Conservation (phyloP, 2,797 vertebrate genomes). For the Tangara arthus region DNA sequence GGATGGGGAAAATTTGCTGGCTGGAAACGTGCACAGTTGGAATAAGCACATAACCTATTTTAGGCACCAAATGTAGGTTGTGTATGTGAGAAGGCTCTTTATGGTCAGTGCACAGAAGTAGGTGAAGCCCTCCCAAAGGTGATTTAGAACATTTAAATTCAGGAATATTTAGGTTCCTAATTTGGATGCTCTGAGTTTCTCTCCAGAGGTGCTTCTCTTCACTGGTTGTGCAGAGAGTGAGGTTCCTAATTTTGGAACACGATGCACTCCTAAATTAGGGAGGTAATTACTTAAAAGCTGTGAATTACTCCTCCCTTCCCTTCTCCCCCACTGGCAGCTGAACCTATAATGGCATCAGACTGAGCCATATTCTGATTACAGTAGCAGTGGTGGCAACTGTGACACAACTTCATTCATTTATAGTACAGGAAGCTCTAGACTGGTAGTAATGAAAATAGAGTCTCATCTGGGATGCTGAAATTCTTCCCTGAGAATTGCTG, state of each 20-base stretch:
- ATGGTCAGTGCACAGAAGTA: neutral
- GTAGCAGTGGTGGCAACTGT: neutral
- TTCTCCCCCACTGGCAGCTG: neutral
- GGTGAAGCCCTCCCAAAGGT: neutral
- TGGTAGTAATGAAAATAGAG: neutral
- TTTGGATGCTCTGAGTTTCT: neutral
- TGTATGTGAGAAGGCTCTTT: neutral
- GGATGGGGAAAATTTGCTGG: neutral
- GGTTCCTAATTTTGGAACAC: neutral
- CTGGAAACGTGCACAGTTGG: neutral
- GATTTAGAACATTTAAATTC: neutral
- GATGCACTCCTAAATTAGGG: neutral
- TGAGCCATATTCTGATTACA: neutral
- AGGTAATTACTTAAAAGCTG: neutral
- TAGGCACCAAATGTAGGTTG: neutral
- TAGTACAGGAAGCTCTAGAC: neutral
- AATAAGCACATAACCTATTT: neutral
- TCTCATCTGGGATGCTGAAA: neutral
- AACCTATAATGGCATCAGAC: neutral
- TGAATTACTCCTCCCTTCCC: neutral
- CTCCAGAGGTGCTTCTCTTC: neutral
- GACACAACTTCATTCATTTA: neutral
- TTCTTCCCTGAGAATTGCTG: neutral
- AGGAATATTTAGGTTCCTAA: constrained; percentile 7
- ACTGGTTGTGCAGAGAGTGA: neutral